These are phyloP conservation scores for Aplidium turbinatum DNA, from an alignment of 23 tunicate genomes.

Conservation along the genomic window DNA sequence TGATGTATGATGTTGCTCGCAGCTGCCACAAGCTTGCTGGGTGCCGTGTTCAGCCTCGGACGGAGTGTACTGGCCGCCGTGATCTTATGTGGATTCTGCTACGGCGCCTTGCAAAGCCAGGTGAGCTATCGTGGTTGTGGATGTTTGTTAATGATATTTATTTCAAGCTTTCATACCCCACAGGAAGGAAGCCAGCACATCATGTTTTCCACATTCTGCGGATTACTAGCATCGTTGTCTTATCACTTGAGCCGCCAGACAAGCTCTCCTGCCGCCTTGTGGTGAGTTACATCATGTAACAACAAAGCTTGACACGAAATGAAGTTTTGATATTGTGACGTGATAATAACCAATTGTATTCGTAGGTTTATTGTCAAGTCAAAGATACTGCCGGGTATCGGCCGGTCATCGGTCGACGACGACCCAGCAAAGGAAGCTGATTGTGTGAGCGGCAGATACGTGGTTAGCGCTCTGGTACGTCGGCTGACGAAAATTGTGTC, in stretches of 20 bases:
- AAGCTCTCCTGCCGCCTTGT: slow-evolving; percentile 51
- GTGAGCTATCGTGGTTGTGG: background rate
- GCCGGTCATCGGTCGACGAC: slow-evolving; percentile 20
- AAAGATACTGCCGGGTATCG: slow-evolving; percentile 44
- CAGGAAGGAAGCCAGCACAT: slow-evolving; percentile 83
- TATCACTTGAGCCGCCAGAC: slow-evolving; percentile 91
- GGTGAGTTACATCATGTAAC: slow-evolving; percentile 70
- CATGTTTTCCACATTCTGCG: slow-evolving; percentile 83
- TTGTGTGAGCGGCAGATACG: slow-evolving; percentile 20
- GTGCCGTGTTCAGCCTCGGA: slow-evolving; percentile 30
- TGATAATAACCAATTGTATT: too few species aligned
- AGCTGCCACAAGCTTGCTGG: slow-evolving; percentile 62
- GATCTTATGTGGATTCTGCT: slow-evolving; percentile 53
- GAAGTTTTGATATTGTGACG: background rate
- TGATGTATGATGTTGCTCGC: too few species aligned
- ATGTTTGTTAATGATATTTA: too few species aligned
- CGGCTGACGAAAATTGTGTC: too few species aligned
- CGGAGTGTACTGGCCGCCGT: slow-evolving; percentile 34
- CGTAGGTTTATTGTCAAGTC: too few species aligned
- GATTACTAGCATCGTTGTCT: slow-evolving; percentile 60
- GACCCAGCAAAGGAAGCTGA: slow-evolving; percentile 60
- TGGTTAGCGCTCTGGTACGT: slow-evolving; percentile 40
- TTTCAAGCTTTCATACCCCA: background rate
- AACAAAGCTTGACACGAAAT: too few species aligned
- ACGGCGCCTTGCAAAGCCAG: slow-evolving; percentile 47